phyloP scores from a whole-genome alignment of 2,888 invertebrate genomes.

The Lysandra coridon region DNA sequence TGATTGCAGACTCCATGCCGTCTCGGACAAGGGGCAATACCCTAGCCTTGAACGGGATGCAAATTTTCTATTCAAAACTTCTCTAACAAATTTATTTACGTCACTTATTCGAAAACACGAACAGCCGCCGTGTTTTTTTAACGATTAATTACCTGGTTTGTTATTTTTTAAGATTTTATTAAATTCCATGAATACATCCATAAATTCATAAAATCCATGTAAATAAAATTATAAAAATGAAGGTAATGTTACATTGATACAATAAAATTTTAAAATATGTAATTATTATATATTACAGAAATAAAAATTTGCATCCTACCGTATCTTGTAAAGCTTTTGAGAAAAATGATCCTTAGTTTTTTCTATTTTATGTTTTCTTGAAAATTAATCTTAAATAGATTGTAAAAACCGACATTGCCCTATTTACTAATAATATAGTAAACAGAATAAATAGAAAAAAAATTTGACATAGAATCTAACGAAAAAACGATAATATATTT shows the following conservation, averaged over 20 bases:
- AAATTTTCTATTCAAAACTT: conserved; percentile 24
- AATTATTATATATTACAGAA: no score
- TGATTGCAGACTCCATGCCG: conserved; percentile 48
- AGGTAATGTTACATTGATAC: not conserved
- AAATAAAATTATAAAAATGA: not conserved
- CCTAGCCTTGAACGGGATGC: conserved; percentile 42
- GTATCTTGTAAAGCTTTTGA: not conserved
- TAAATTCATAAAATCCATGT: not conserved
- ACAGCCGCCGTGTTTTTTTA: not conserved
- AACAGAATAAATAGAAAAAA: not conserved
- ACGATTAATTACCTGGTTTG: not conserved
- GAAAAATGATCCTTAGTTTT: not conserved
- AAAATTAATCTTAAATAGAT: no score
- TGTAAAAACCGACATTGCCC: not conserved
- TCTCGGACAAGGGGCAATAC: conserved; percentile 45
- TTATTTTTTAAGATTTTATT: not conserved
- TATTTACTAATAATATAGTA: not conserved
- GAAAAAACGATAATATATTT: not conserved
- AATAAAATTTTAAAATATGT: no score
- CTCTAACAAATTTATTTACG: conserved; percentile 21
- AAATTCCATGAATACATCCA: not conserved
- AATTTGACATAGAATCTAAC: not conserved
- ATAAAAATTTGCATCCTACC: no score
- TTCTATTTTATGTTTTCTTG: no score
- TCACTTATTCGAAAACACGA: not conserved